A percentile compares a stretch with the other conserved stretches of the same genome.
These are phyloP conservation scores for Trichonephila clavipes DNA, from an alignment of 1,140 invertebrate species.

Conservation along the genomic window DNA sequence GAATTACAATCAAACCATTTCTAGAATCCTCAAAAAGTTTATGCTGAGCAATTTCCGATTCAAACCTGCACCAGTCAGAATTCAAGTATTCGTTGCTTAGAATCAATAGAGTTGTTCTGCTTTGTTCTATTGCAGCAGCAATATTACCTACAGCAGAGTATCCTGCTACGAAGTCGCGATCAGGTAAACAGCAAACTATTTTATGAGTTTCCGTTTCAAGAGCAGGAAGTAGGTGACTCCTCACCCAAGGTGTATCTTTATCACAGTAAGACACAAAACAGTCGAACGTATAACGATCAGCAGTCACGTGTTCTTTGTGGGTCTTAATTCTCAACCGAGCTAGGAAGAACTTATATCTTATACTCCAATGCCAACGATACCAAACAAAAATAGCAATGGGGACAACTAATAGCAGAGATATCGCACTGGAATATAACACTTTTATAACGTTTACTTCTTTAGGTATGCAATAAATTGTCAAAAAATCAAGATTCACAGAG, in stretches of 20 bases:
- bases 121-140: conserved; percentile 77
- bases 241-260: conserved; percentile 38
- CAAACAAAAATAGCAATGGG: background rate
- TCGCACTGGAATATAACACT: background rate
- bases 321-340: background rate
- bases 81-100: conserved; percentile 77
- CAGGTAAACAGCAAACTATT: conserved; percentile 78
- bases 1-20: conserved; percentile 63
- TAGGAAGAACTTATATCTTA: conserved; percentile 3
- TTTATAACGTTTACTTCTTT: background rate
- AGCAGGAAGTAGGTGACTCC: conserved; percentile 9
- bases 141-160: conserved; percentile 78
- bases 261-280: conserved; percentile 65
- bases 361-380: conserved; percentile 39
- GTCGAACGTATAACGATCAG: conserved; percentile 20
- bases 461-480: background rate
- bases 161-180: conserved; percentile 79
- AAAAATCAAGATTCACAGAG: background rate
- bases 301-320: background rate
- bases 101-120: conserved; percentile 77
- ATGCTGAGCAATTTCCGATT: conserved; percentile 67
- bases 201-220: conserved; percentile 34
- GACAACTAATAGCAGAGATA: background rate
- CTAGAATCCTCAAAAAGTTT: conserved; percentile 61
- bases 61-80: conserved; percentile 79